Conservation (phyloP, 2,797 vertebrate genomes). For the Harpagifer antarcticus region DNA sequence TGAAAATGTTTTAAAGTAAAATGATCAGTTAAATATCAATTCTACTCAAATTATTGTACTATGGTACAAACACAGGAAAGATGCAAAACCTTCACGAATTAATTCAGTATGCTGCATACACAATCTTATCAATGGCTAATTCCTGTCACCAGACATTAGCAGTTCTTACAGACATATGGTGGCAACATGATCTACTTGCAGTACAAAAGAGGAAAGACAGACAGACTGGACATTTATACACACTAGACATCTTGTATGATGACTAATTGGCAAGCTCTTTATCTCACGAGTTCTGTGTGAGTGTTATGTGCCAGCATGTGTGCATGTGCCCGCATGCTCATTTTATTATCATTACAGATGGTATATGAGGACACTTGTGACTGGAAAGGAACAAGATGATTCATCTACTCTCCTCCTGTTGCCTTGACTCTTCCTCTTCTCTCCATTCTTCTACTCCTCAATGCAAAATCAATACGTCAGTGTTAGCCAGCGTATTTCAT, state of each 20-base stretch:
- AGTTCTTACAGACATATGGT: background rate
- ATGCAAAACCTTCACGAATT: too few species aligned
- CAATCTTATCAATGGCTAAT: too few species aligned
- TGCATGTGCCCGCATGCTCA: background rate
- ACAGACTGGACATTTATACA: constrained; percentile 4
- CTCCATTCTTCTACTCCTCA: constrained; percentile 3
- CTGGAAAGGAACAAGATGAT: constrained; percentile 34
- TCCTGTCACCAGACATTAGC: background rate
- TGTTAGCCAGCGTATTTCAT: constrained; percentile 7
- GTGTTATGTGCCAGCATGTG: constrained; percentile 1
- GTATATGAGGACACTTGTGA: constrained; percentile 21
- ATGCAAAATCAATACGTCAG: constrained; percentile 41
- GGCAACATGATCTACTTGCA: background rate
- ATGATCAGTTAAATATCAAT: too few species aligned
- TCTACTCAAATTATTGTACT: too few species aligned
- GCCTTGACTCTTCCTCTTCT: constrained; percentile 15
- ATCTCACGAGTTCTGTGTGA: constrained; percentile 10
- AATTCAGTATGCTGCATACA: too few species aligned
- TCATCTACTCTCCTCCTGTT: constrained; percentile 4
- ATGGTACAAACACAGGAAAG: too few species aligned
- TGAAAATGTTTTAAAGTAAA: too few species aligned
- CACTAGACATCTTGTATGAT: constrained; percentile 14
- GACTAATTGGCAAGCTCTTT: constrained; percentile 24
- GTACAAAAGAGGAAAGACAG: background rate
- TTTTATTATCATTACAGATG: constrained; percentile 44